Conservation (phyloP, 2,113 vertebrate genomes). For the Thamnophis sirtalis region DNA sequence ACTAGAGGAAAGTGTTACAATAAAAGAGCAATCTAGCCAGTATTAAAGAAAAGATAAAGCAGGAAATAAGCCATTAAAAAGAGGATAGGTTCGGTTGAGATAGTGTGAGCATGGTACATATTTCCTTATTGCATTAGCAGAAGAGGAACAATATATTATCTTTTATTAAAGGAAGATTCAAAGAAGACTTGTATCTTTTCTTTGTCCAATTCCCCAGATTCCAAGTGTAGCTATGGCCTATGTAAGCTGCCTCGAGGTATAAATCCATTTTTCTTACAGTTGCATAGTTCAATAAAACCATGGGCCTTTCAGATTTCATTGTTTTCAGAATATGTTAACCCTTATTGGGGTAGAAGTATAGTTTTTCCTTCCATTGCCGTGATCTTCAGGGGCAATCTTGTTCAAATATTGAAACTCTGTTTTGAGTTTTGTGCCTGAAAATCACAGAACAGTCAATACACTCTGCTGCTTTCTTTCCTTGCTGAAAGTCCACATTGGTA, state of each 20-base stretch:
- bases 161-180: not conserved
- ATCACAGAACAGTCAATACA: not conserved
- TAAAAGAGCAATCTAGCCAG: not conserved
- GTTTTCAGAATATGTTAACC: not conserved
- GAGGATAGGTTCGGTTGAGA: not conserved
- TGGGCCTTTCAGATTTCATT: not conserved
- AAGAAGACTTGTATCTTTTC: not conserved
- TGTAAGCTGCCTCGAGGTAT: not conserved
- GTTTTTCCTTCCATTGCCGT: not conserved
- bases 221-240: not conserved
- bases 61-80: not conserved
- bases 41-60: not conserved
- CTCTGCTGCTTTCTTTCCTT: not conserved
- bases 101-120: not conserved
- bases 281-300: not conserved
- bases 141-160: not conserved
- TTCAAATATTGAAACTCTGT: not conserved
- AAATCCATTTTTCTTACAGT: not conserved
- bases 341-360: not conserved
- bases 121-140: not conserved
- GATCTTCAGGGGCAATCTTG: not conserved
- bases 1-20: not conserved
- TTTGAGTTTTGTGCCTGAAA: not conserved
- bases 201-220: not conserved
- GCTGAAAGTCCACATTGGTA: not conserved